Conservation (phyloP, 2,888 invertebrate species). For the Craniophora ligustri region DNA sequence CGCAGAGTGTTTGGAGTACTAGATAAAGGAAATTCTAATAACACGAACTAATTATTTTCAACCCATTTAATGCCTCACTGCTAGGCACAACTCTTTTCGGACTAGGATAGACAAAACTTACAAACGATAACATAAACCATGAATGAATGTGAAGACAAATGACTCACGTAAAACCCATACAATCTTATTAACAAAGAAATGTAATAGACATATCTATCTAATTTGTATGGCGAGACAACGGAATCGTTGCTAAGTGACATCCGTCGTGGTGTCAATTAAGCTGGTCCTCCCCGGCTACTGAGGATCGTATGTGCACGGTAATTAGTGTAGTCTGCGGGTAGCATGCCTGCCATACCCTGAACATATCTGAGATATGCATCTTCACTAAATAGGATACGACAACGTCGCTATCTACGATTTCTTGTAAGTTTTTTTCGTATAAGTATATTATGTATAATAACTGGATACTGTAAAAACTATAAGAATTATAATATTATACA, state of each 20-base stretch:
- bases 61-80: too few species aligned
- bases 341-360: constrained; percentile 27
- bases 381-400: background rate
- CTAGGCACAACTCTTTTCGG: too few species aligned
- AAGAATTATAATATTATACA: too few species aligned
- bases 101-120: too few species aligned
- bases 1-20: too few species aligned
- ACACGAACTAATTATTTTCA: too few species aligned
- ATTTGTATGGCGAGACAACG: constrained; percentile 52
- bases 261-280: constrained; percentile 74
- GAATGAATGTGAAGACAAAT: background rate
- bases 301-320: constrained; percentile 49
- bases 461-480: too few species aligned
- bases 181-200: constrained; percentile 56
- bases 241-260: constrained; percentile 70
- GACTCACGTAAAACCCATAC: constrained; percentile 40
- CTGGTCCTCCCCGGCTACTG: constrained; percentile 52
- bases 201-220: constrained; percentile 57
- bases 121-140: background rate
- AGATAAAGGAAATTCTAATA: too few species aligned
- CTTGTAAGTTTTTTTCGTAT: background rate
- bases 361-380: constrained; percentile 13
- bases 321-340: constrained; percentile 51
- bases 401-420: background rate
- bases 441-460: too few species aligned